Percentiles rank a stretch among this genome's conserved stretches.
Evolutionary conservation across 2,888 invertebrate species (phyloP).

Genomic region (Melinopterus prodromus): DNA sequence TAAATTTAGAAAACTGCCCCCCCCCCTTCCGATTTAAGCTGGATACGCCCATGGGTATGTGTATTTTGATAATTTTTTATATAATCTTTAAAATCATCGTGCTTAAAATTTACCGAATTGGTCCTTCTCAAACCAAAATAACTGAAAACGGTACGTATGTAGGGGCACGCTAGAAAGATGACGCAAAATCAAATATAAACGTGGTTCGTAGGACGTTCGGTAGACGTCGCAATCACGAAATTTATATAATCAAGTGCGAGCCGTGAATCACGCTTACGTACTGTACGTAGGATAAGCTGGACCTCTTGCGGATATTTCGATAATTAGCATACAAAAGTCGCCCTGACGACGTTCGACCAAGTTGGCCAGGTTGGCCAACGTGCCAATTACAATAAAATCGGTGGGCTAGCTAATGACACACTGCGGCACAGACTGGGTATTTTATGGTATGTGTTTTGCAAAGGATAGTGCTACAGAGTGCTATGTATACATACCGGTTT

Average conservation of each 20-base stretch:
- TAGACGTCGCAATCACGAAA: not conserved
- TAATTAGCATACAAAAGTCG: not conserved
- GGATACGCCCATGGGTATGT: no score
- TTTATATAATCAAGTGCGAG: conserved; percentile 4
- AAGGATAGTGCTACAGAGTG: not conserved
- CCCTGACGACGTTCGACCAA: not conserved
- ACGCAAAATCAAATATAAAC: not conserved
- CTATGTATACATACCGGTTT: not conserved
- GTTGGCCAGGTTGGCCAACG: conserved; percentile 4
- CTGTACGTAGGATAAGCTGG: not conserved
- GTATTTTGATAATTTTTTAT: no score
- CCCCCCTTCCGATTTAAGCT: no score
- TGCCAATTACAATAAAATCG: not conserved
- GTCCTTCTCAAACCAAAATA: not conserved
- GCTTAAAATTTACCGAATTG: not conserved
- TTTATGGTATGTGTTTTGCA: conserved; percentile 4
- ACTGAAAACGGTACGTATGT: not conserved
- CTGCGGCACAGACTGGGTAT: not conserved
- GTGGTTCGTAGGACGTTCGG: not conserved
- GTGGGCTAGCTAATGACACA: not conserved
- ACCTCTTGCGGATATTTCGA: conserved; percentile 4
- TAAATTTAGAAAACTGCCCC: no score
- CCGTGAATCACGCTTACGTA: not conserved
- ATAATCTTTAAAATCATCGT: no score
- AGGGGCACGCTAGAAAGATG: not conserved